These are phyloP conservation scores for Palloptera scutellata DNA, from an alignment of 2,888 invertebrate genomes.

Conservation along the genomic window DNA sequence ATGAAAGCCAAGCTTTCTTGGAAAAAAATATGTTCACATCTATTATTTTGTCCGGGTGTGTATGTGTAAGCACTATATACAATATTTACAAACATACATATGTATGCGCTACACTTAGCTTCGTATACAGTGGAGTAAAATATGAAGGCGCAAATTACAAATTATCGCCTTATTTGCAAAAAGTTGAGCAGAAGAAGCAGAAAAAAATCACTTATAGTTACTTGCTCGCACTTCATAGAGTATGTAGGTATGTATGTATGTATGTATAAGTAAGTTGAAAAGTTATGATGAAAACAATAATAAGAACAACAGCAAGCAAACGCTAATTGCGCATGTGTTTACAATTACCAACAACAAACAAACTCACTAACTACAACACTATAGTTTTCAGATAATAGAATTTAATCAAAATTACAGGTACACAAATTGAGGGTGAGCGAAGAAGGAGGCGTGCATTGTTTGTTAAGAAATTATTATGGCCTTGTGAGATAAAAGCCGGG, in stretches of 20 bases:
- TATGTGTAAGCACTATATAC: too few relatives aligned
- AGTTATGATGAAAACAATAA: not conserved
- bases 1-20: too few relatives aligned
- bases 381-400: not conserved
- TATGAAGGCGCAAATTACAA: constrained; percentile 26
- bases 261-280: not conserved
- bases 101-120: too few relatives aligned
- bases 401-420: not conserved
- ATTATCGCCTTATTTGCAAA: constrained; percentile 24
- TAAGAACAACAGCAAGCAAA: not conserved
- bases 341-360: constrained; percentile 43
- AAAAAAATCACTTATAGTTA: not conserved
- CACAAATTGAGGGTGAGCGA: not conserved
- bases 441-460: not conserved
- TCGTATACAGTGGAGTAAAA: not conserved
- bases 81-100: too few relatives aligned
- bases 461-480: too few relatives aligned
- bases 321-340: constrained; percentile 25
- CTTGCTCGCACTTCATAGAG: too few relatives aligned
- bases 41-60: too few relatives aligned
- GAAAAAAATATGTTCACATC: too few relatives aligned
- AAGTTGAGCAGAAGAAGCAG: constrained; percentile 10
- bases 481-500: not conserved
- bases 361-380: not conserved
- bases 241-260: not conserved